phyloP scores from a whole-genome alignment of 2,888 invertebrate species.

The Epirrhoe alternata region DNA sequence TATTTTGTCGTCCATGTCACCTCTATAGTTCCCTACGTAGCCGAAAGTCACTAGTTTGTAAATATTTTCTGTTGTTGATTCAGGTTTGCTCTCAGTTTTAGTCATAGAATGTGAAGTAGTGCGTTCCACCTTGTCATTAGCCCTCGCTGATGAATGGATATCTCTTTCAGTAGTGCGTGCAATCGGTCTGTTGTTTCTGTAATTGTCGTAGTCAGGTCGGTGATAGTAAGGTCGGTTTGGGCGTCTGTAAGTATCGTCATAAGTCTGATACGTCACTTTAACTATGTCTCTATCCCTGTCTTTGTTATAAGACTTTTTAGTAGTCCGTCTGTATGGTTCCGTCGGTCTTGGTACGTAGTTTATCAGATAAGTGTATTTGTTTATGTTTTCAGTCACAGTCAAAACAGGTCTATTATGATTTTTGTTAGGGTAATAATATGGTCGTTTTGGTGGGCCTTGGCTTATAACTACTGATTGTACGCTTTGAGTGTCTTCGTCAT shows the following conservation, averaged over 20 bases:
- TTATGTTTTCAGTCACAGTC: slow-evolving; percentile 78
- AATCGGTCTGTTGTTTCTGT: slow-evolving; percentile 63
- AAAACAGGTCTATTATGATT: slow-evolving; percentile 64
- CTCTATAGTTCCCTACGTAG: slow-evolving; percentile 79
- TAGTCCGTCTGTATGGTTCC: slow-evolving; percentile 75
- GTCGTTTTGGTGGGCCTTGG: slow-evolving; percentile 72
- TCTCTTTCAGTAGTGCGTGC: slow-evolving; percentile 55
- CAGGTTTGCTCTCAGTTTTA: slow-evolving; percentile 41
- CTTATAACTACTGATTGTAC: slow-evolving; percentile 76
- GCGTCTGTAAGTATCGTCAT: slow-evolving; percentile 78
- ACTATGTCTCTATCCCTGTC: slow-evolving; percentile 69
- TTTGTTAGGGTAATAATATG: slow-evolving; percentile 55
- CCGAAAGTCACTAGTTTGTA: slow-evolving; percentile 81
- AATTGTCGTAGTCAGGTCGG: slow-evolving; percentile 60
- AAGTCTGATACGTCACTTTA: slow-evolving; percentile 79
- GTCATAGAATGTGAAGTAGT: slow-evolving; percentile 31
- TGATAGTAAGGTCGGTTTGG: slow-evolving; percentile 73
- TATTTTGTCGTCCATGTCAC: slow-evolving; percentile 49
- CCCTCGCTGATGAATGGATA: slow-evolving; percentile 71
- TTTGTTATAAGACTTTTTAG: slow-evolving; percentile 66
- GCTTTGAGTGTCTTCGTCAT: slow-evolving; percentile 69
- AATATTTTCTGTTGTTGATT: slow-evolving; percentile 69
- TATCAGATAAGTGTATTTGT: slow-evolving; percentile 81
- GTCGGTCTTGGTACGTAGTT: slow-evolving; percentile 83
- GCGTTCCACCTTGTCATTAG: slow-evolving; percentile 63